These are phyloP conservation scores for Conus ventricosus DNA, from an alignment of 1,140 invertebrate genomes.

Conservation along the genomic window DNA sequence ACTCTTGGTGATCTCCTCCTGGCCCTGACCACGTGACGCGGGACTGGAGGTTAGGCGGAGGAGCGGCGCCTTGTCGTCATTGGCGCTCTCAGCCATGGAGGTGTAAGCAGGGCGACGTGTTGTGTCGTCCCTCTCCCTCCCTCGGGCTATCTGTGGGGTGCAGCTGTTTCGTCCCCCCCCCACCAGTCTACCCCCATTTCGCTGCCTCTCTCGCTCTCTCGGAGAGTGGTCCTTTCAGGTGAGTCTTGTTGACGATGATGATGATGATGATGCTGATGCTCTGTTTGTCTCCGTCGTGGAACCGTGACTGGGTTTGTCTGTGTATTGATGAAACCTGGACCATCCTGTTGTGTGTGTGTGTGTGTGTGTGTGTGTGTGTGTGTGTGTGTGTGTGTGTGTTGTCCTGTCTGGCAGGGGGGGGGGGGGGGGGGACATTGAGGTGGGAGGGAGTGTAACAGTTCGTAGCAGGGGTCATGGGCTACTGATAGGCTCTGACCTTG, in stretches of 20 bases:
- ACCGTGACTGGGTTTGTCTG: too few species aligned
- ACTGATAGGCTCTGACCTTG: too few species aligned
- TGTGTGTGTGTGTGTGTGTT: too few species aligned
- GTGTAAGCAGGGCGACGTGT: neutral
- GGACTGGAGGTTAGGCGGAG: neutral
- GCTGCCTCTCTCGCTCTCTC: conserved; percentile 14
- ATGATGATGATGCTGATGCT: neutral
- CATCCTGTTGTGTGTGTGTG: too few species aligned
- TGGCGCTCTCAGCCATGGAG: neutral
- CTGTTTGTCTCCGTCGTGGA: too few species aligned
- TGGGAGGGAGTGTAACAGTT: too few species aligned
- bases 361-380: too few species aligned
- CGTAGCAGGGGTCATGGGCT: too few species aligned
- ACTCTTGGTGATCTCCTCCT: too few species aligned
- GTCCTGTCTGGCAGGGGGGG: too few species aligned
- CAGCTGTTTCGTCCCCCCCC: neutral
- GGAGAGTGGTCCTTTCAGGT: neutral
- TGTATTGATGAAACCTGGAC: too few species aligned
- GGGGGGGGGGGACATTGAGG: too few species aligned
- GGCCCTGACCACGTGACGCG: neutral
- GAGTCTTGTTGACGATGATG: neutral
- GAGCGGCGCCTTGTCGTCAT: neutral
- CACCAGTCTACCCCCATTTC: neutral
- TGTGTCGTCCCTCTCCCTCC: conserved; percentile 17
- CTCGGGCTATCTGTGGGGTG: neutral